phyloP scores from a whole-genome alignment of 2,888 invertebrate genomes.

The Parnassius mnemosyne region DNA sequence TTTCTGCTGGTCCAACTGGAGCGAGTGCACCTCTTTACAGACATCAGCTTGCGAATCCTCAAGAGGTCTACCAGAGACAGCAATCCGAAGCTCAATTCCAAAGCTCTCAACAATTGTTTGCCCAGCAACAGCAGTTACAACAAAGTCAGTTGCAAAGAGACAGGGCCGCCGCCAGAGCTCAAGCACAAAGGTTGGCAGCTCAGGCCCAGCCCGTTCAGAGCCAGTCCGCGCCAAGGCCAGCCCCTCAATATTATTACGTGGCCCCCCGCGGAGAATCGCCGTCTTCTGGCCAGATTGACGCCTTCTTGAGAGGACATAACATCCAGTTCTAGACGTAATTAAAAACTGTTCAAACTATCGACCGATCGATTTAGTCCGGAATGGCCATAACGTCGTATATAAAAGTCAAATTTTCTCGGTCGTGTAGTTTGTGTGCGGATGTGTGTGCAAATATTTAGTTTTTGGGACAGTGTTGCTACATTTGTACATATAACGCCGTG shows the following conservation, averaged over 20 bases:
- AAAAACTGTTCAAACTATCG: slow-evolving; percentile 34
- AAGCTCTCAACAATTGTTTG: slow-evolving; percentile 83
- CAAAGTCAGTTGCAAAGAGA: slow-evolving; percentile 83
- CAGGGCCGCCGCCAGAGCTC: slow-evolving; percentile 76
- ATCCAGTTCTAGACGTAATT: slow-evolving; percentile 79
- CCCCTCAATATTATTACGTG: slow-evolving; percentile 81
- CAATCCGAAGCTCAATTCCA: slow-evolving; percentile 81
- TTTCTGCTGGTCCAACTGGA: slow-evolving; percentile 63
- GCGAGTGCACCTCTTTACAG: slow-evolving; percentile 72
- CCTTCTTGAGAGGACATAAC: slow-evolving; percentile 87
- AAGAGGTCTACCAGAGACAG: slow-evolving; percentile 81
- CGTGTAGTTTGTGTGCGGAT: slow-evolving; percentile 48
- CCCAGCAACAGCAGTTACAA: slow-evolving; percentile 84
- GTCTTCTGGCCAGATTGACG: slow-evolving; percentile 88
- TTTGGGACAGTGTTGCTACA: slow-evolving; percentile 49
- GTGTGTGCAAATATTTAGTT: slow-evolving; percentile 41
- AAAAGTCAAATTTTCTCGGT: slow-evolving; percentile 45
- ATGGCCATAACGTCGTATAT: slow-evolving; percentile 55
- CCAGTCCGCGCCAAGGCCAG: slow-evolving; percentile 55
- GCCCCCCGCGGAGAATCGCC: slow-evolving; percentile 74
- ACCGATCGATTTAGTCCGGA: slow-evolving; percentile 36
- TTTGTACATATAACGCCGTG: slow-evolving; percentile 69
- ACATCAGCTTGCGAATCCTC: slow-evolving; percentile 68
- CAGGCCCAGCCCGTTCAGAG: slow-evolving; percentile 42
- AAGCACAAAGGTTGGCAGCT: slow-evolving; percentile 61